A percentile compares a stretch with the other conserved stretches of the same genome.
These are phyloP conservation scores for Leptoclinus maculatus DNA, from an alignment of 2,797 vertebrate species.

Conservation along the genomic window DNA sequence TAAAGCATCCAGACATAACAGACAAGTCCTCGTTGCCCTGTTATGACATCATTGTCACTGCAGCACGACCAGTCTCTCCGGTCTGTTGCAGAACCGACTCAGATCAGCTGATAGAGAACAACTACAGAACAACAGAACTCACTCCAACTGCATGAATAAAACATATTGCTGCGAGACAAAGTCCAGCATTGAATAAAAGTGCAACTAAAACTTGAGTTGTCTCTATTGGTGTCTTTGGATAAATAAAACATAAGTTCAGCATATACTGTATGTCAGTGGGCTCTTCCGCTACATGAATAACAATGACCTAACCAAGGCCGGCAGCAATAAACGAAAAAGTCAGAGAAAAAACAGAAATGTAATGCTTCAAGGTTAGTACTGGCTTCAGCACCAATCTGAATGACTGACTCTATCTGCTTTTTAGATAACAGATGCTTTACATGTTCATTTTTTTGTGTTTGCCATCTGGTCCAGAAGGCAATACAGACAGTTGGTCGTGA, in stretches of 20 bases:
- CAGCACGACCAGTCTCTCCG: neutral
- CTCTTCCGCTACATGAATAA: slow-evolving; percentile 30
- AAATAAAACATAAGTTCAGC: slow-evolving; percentile 41
- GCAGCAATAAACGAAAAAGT: slow-evolving; percentile 5
- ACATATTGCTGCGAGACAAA: slow-evolving; percentile 45
- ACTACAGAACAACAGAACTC: slow-evolving; percentile 29
- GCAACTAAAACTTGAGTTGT: slow-evolving; percentile 14
- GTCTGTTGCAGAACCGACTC: neutral
- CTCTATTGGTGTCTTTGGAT: slow-evolving; percentile 2
- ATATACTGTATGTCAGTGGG: neutral
- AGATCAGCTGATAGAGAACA: slow-evolving; percentile 5
- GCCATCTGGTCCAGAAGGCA: neutral
- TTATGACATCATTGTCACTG: neutral
- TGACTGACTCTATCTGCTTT: neutral
- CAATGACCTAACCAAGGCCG: neutral
- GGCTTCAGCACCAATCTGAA: neutral
- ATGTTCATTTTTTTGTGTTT: neutral
- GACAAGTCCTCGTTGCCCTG: neutral
- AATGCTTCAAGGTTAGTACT: neutral
- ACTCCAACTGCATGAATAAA: slow-evolving; percentile 48
- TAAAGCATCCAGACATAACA: neutral
- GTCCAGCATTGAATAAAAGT: slow-evolving; percentile 27
- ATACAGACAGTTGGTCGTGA: too few species aligned
- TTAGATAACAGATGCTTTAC: neutral
- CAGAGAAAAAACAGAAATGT: neutral